Base-by-base conservation (phyloP, 2,113 vertebrate genomes). In the Sander lucioperca region DNA sequence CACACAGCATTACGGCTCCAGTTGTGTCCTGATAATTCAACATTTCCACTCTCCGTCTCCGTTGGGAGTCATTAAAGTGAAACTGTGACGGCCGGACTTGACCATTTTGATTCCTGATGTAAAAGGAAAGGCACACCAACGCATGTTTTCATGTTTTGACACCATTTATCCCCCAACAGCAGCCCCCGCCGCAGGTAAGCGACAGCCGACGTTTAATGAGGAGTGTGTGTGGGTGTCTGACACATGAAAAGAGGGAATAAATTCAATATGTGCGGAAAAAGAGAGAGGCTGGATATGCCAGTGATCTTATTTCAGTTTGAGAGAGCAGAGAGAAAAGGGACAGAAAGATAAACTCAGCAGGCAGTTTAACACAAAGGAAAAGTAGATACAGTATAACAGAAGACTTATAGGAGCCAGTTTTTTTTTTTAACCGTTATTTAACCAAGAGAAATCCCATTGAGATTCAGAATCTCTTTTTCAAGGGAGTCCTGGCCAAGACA, bases 151-250 rank as follows among this genome's bases (percentile, higher is more conserved):
- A 14, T 25, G 39, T 65, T 50, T 27, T 47, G 69, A 73, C 54
- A 66, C 81, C 33, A 23, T 53, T 65, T 18, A 51, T 47, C 66
- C 39, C 39, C 33, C 19, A 3, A 12, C 33, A 51, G 48, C 48
- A 50, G 54, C 50, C 16, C 19, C 53, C 2, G 23, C 19, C 7
- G n/a, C 68, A 59, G 58, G 61, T 21, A 30, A 2, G 58, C 73
- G 86, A 65, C 82, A 70, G 86, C 78, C 59, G 57, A 58, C 23
- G 74, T 72, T 54, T 81, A 77, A 81, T 78, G 63, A 80, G 79
- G 12, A 33, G 6, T 13, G 71, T 64, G 58, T 45, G 36, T n/a
- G 21, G n/a, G 53, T n/a, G 53, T 54, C 3, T 54, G 27, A 57
- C 59, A 79, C 58, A 65, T 39, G 47, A 47, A 30, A 53, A 75